phyloP scores from a whole-genome alignment of 1,140 invertebrate genomes.

The Daktulosphaira vitifoliae region DNA sequence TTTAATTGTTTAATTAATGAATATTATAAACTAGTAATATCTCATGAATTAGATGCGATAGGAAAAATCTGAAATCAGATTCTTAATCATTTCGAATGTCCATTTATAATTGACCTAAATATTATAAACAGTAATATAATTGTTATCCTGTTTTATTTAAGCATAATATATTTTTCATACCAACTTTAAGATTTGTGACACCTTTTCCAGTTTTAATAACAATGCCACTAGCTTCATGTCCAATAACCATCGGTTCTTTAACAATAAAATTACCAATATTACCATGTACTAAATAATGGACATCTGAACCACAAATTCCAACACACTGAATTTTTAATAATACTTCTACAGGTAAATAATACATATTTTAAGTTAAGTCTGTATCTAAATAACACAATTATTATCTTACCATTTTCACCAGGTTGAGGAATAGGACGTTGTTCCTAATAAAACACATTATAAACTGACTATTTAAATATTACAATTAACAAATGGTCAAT shows the following conservation, averaged over 20 bases:
- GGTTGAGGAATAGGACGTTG: conserved; percentile 59
- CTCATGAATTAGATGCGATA: too few species aligned
- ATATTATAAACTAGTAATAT: too few species aligned
- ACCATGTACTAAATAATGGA: conserved; percentile 72
- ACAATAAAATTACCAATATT: conserved; percentile 74
- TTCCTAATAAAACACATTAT: conserved; percentile 49
- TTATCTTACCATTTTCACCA: conserved; percentile 51
- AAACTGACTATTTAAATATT: background rate
- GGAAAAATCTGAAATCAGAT: too few species aligned
- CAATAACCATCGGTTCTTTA: conserved; percentile 76
- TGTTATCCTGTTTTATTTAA: too few species aligned
- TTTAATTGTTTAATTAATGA: too few species aligned
- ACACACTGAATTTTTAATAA: conserved; percentile 78
- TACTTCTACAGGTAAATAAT: conserved; percentile 54
- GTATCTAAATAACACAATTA: too few species aligned
- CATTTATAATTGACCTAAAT: too few species aligned
- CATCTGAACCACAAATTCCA: conserved; percentile 88
- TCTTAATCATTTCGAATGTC: too few species aligned
- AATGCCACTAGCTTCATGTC: conserved; percentile 76
- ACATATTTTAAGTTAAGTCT: too few species aligned
- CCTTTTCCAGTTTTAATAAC: conserved; percentile 61
- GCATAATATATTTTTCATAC: conserved; percentile 42
- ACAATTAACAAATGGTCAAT: too few species aligned
- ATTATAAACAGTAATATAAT: too few species aligned
- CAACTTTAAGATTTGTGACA: conserved; percentile 61